Evolutionary conservation across 2,113 vertebrate species (phyloP), one percentile per base, ranked within the genome.

Genomic region (Aramus guarauna): DNA sequence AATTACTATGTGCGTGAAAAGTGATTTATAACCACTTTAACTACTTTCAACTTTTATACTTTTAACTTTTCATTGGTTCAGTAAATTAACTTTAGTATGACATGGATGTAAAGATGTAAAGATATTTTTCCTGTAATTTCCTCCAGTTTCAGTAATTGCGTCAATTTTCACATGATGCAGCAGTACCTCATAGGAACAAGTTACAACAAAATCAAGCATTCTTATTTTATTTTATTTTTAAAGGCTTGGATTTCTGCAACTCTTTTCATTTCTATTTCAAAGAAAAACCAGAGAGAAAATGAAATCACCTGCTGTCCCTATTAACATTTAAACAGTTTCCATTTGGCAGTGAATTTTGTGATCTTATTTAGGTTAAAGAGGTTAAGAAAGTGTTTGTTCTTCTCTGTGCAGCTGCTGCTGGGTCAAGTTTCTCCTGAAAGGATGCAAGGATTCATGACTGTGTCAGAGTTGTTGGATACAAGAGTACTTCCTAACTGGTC

Each of bases 241-340:
- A 41, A 41, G 2, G 1, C 13, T 58, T 63, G 26, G 47, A 41
- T 67, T 79, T 23, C 30, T 82, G 39, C 29, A 79, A 62, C 15
- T 53, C 59, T 53, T 36, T 62, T 64, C 62, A 52, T 68, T 88
- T 85, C 48, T 82, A 19, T 82, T 90, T 53, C 39, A 64, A 88
- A 52, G 20, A 63, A 89, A 86, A 94, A 80, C 37, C 30, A 83
- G 83, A 72, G 56, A 87, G 27, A 24, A 85, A 85, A 93, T 85
- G 24, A 93, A 93, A 92, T 94, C 74, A 90, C 78, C 85, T 92
- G 88, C 47, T 82, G 71, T 88, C 59, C 22, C 55, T 76, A 85
- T 96, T 93, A 80, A 24, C 82, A 94, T 93, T 85, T 93, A 94
- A 92, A 93, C 75, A 45, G 77, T 47, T 53, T 69, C 26, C 34